Percentiles rank a stretch among this genome's conserved stretches.
Conservation (phyloP, 1,140 invertebrate species). For the Rhagoletis pomonella region DNA sequence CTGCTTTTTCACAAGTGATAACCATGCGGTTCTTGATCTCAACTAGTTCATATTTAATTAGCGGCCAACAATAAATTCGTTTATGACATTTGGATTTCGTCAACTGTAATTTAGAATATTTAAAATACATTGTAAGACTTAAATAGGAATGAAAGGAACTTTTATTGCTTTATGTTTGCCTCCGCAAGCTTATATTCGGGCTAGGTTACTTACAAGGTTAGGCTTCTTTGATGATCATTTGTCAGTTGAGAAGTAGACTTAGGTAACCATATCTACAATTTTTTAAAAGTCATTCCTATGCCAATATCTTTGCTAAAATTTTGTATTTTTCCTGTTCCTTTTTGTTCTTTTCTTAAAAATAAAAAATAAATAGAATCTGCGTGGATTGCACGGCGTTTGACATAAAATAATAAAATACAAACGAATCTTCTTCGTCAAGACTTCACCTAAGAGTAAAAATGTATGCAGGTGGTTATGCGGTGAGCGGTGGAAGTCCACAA, state of each 20-base stretch:
- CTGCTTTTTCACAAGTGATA: background rate
- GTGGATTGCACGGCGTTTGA: slow-evolving; percentile 14
- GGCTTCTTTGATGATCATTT: background rate
- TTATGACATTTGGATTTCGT: too few relatives aligned
- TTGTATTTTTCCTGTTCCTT: slow-evolving; percentile 2
- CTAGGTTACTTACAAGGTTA: too few relatives aligned
- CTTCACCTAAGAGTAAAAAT: slow-evolving; percentile 49
- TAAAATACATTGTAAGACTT: too few relatives aligned
- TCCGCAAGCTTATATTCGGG: too few relatives aligned
- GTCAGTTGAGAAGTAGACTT: background rate
- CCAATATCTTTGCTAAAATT: background rate
- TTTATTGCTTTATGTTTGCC: too few relatives aligned
- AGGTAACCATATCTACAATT: background rate
- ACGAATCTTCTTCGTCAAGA: slow-evolving; percentile 21
- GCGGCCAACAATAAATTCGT: too few relatives aligned
- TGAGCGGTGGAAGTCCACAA: slow-evolving; percentile 25
- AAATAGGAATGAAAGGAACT: too few relatives aligned
- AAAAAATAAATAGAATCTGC: background rate
- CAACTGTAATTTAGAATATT: too few relatives aligned
- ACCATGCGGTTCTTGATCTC: slow-evolving; percentile 6
- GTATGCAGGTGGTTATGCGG: slow-evolving; percentile 58
- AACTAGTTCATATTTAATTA: background rate
- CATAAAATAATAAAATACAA: slow-evolving; percentile 18
- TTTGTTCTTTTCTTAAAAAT: slow-evolving; percentile 30
- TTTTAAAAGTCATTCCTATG: background rate